Conservation (phyloP, 2,888 invertebrate species). For the Lithophane semibrunnea region DNA sequence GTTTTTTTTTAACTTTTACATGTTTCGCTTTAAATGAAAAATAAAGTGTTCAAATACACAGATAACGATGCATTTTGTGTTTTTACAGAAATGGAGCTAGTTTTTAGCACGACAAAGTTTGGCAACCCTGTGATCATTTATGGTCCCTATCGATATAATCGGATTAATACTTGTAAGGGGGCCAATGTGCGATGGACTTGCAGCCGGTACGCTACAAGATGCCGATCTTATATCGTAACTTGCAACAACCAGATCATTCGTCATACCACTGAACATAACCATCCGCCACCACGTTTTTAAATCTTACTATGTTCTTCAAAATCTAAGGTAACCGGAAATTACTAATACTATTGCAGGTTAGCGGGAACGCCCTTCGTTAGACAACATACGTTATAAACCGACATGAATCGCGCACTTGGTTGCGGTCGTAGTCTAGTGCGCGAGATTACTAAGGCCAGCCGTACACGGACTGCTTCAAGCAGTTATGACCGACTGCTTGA, state of each 20-base stretch:
- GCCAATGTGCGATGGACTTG: slow-evolving; percentile 64
- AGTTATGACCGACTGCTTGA: too few species aligned
- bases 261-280: too few species aligned
- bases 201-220: slow-evolving; percentile 20
- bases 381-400: too few species aligned
- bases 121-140: slow-evolving; percentile 27
- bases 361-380: too few species aligned
- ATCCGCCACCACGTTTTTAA: background rate
- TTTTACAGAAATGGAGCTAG: slow-evolving; percentile 3
- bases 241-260: too few species aligned
- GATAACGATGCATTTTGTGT: background rate
- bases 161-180: slow-evolving; percentile 43
- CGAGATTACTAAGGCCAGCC: too few species aligned
- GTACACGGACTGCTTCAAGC: too few species aligned
- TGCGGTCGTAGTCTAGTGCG: too few species aligned
- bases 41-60: background rate
- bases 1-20: too few species aligned
- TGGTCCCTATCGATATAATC: slow-evolving; percentile 40
- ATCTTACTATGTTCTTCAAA: background rate
- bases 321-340: background rate
- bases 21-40: background rate
- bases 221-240: slow-evolving; percentile 38
- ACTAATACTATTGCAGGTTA: background rate
- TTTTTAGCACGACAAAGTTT: slow-evolving; percentile 15
- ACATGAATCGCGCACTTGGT: too few species aligned